A percentile compares a stretch with the other conserved stretches of the same genome.
Evolutionary conservation across 2,888 invertebrate species (phyloP).

Genomic region (Lasiommata megera): DNA sequence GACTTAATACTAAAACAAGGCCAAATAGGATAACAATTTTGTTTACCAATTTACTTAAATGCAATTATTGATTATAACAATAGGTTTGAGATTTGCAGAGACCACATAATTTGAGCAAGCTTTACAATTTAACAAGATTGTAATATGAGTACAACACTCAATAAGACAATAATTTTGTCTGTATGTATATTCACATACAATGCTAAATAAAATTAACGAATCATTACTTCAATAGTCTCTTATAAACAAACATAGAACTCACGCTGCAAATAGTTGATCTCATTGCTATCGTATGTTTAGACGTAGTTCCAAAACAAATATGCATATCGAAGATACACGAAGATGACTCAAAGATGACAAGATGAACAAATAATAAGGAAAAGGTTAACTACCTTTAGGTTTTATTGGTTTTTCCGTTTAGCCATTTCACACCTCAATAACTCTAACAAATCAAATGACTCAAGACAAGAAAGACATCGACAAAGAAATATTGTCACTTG

Average conservation of each 20-base stretch:
- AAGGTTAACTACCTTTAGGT: background rate
- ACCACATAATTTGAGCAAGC: too few relatives aligned
- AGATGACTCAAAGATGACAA: too few relatives aligned
- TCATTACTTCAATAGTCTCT: background rate
- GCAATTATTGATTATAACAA: too few relatives aligned
- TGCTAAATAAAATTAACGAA: background rate
- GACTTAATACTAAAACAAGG: too few relatives aligned
- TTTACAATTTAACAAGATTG: too few relatives aligned
- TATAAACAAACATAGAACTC: background rate
- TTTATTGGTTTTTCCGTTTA: conserved; percentile 5
- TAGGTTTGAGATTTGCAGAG: too few relatives aligned
- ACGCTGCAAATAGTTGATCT: background rate
- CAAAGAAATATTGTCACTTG: conserved; percentile 1
- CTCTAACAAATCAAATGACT: background rate
- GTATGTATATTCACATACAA: too few relatives aligned
- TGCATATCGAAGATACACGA: background rate
- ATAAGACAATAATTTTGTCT: too few relatives aligned
- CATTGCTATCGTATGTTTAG: background rate
- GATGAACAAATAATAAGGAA: background rate
- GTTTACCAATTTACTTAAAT: too few relatives aligned
- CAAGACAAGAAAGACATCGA: background rate
- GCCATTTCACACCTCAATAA: conserved; percentile 1
- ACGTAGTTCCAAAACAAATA: background rate
- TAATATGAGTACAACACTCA: too few relatives aligned
- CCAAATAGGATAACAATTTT: too few relatives aligned